phyloP scores from a whole-genome alignment of 1,140 invertebrate genomes.

The Brachystomella parvula region DNA sequence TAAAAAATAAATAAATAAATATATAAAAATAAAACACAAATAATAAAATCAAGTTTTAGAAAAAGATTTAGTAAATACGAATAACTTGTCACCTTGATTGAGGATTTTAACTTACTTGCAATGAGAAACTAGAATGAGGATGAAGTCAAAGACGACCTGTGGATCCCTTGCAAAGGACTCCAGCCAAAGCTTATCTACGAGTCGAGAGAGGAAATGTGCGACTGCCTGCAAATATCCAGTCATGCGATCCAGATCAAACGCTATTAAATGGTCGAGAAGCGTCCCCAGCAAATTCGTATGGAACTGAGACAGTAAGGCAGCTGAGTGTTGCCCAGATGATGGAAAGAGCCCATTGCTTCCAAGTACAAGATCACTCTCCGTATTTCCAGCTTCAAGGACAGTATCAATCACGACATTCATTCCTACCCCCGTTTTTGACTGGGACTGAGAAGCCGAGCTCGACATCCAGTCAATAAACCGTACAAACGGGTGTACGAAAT shows the following conservation, averaged over 20 bases:
- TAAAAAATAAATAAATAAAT: slow-evolving; percentile 14
- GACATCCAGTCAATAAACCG: slow-evolving; percentile 90
- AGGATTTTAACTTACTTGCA: slow-evolving; percentile 34
- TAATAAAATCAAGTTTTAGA: neutral
- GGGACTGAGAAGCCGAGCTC: slow-evolving; percentile 60
- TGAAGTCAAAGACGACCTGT: slow-evolving; percentile 91
- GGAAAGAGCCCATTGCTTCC: neutral
- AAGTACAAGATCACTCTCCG: slow-evolving; percentile 5
- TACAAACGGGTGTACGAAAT: too few species aligned
- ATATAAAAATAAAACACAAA: neutral
- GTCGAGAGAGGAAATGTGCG: slow-evolving; percentile 53
- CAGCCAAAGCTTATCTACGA: slow-evolving; percentile 97
- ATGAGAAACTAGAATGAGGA: slow-evolving; percentile 69
- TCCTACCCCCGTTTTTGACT: slow-evolving; percentile 22
- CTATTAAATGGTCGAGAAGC: slow-evolving; percentile 87
- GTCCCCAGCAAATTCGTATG: slow-evolving; percentile 87
- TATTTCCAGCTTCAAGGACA: slow-evolving; percentile 62
- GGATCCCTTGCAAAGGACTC: slow-evolving; percentile 73
- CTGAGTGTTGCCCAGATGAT: slow-evolving; percentile 11
- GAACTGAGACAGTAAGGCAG: slow-evolving; percentile 55
- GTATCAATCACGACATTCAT: slow-evolving; percentile 62
- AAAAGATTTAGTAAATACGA: slow-evolving; percentile 7
- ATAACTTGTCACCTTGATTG: too few species aligned
- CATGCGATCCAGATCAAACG: slow-evolving; percentile 83
- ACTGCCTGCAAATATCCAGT: slow-evolving; percentile 65